Evolutionary conservation across 2,797 vertebrate species (phyloP).

Genomic region (Sebastes cheni): DNA sequence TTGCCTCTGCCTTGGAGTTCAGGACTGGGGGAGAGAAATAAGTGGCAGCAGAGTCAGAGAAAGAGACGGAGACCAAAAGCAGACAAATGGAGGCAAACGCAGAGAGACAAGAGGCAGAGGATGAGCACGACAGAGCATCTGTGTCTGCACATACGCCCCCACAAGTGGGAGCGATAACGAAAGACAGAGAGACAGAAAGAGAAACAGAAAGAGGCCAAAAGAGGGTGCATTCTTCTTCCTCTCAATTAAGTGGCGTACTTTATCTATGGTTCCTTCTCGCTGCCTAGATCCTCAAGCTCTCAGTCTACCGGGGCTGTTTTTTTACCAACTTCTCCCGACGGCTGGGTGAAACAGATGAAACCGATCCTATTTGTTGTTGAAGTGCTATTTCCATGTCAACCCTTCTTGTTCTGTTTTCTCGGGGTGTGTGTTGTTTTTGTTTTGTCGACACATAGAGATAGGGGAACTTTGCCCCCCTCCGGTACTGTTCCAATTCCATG

Average conservation of each 20-base stretch:
- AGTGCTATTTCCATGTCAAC: constrained; percentile 49
- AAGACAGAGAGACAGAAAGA: constrained; percentile 28
- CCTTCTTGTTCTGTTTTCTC: constrained; percentile 36
- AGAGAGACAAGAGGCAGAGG: constrained; percentile 27
- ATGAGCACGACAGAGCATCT: constrained; percentile 31
- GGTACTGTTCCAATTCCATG: constrained; percentile 62
- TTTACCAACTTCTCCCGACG: constrained; percentile 32
- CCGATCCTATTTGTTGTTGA: constrained; percentile 38
- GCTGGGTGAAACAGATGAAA: constrained; percentile 52
- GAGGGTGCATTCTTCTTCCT: constrained; percentile 36
- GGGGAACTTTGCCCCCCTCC: constrained; percentile 58
- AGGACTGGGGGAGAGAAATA: constrained; percentile 1
- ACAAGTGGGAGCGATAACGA: constrained; percentile 35
- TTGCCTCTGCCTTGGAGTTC: constrained; percentile 20
- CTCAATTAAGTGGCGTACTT: constrained; percentile 49
- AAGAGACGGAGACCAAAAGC: constrained; percentile 13
- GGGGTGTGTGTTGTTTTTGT: constrained; percentile 58
- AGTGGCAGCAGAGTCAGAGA: constrained; percentile 1
- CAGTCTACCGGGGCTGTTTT: constrained; percentile 24
- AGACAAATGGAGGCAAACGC: constrained; percentile 33
- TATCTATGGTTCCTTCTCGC: constrained; percentile 44
- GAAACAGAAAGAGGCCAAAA: constrained; percentile 43
- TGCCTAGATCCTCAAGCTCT: constrained; percentile 34
- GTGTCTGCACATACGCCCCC: constrained; percentile 27
- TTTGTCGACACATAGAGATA: constrained; percentile 52